phyloP scores from a whole-genome alignment of 2,888 invertebrate species.

The Agriopis marginaria region DNA sequence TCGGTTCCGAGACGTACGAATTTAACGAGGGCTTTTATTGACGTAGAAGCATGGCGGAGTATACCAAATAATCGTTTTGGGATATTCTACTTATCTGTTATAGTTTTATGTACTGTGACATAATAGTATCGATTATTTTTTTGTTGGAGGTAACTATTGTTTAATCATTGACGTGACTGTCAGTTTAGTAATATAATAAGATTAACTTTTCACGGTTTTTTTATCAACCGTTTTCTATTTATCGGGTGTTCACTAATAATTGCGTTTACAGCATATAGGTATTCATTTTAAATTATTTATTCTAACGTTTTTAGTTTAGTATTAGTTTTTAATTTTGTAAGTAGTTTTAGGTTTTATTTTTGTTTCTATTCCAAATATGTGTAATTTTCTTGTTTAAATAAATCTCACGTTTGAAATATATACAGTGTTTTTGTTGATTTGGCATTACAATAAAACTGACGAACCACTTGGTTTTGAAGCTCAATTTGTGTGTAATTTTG shows the following conservation, averaged over 20 bases:
- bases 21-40: slow-evolving; percentile 38
- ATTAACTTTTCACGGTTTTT: neutral
- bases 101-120: slow-evolving; percentile 20
- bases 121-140: slow-evolving; percentile 21
- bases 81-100: slow-evolving; percentile 14
- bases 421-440: too few relatives aligned
- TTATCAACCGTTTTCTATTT: neutral
- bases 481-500: too few relatives aligned
- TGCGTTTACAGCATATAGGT: neutral
- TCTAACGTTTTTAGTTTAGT: too few relatives aligned
- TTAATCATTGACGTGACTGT: neutral
- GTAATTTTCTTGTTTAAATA: too few relatives aligned
- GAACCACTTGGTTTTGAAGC: too few relatives aligned
- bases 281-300: neutral
- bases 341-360: too few relatives aligned
- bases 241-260: neutral
- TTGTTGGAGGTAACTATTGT: neutral
- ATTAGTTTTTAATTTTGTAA: too few relatives aligned
- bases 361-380: too few relatives aligned
- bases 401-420: neutral
- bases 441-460: too few relatives aligned
- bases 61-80: slow-evolving; percentile 14
- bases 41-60: slow-evolving; percentile 22
- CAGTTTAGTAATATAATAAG: neutral
- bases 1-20: slow-evolving; percentile 30